Evolutionary conservation across 2,888 invertebrate genomes (phyloP), one percentile per base, ranked within the genome.

Genomic region (Epinotia brunnichana): DNA sequence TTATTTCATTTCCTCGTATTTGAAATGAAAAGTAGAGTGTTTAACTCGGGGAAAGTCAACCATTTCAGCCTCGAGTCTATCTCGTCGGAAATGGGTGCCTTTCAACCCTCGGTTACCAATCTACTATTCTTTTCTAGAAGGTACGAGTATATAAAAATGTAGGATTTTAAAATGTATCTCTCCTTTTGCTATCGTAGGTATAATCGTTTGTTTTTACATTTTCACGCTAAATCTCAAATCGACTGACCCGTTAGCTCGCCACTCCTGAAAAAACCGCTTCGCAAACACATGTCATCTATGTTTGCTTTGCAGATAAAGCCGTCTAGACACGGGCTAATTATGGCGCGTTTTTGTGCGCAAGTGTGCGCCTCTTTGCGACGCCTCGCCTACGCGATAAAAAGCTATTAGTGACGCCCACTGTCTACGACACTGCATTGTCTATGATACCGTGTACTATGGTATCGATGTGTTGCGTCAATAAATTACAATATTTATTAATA

Each of bases 281-380:
- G 77, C 74, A 76, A 79, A 81, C 81, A 82, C 74, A 77, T 79
- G 77, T 75, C 75, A 75, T 68, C 68, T 74, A 68, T 75, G 70
- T 74, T 57, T 70, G 76, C 56, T 74, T 57, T 70, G 76, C 56
- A 82, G 83, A 86, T 85, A 85, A 83, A 78, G 78, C 77, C 70
- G 83, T 85, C 84, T 85, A 86, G 83, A 83, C 84, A 75, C 76
- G 74, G 74, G 76, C 82, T 84, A 84, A 87, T 85, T 85, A 83
- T 76, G 75, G 74, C 70, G 73, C 69, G 76, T 76, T 74, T 75
- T 70, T 53, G 76, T 73, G 69, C 73, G 64, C 75, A 74, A 74
- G 79, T 80, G 78, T 77, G 75, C 69, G 79, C 77, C 69, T 74
- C 77, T 77, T 78, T 76, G 75, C 75, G 70, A 63, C 73, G 66